phyloP scores from a whole-genome alignment of 2,888 invertebrate genomes.

The Theodoxus fluviatilis region DNA sequence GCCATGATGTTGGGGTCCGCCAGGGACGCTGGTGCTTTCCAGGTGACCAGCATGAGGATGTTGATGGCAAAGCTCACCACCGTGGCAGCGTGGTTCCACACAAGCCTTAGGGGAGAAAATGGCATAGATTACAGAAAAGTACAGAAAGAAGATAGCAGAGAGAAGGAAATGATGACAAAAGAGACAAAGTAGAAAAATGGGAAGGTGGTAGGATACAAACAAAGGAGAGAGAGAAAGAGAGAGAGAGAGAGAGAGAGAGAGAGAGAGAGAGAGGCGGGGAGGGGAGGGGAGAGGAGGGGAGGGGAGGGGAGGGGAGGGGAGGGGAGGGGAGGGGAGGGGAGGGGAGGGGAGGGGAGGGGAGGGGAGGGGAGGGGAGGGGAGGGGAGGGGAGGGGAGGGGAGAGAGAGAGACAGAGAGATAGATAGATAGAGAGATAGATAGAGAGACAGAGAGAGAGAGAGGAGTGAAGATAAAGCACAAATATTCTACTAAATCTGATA shows the following conservation, averaged over 20 bases:
- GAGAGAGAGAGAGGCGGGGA: neutral
- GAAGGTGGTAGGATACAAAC: neutral
- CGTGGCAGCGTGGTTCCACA: slow-evolving; percentile 62
- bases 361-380: neutral
- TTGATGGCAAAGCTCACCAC: slow-evolving; percentile 62
- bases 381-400: neutral
- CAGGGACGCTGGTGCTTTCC: slow-evolving; percentile 58
- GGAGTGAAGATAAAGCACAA: neutral
- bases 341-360: neutral
- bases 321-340: neutral
- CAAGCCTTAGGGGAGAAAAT: slow-evolving; percentile 44
- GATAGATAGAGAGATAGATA: too few species aligned
- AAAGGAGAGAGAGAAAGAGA: neutral
- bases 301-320: neutral
- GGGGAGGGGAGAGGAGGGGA: neutral
- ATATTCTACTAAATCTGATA: neutral
- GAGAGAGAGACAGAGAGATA: neutral
- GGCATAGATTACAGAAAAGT: neutral
- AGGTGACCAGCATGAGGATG: slow-evolving; percentile 62
- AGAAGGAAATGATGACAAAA: neutral
- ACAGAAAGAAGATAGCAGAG: neutral
- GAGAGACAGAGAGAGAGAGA: too few species aligned
- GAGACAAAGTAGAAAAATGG: neutral
- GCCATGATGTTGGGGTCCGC: slow-evolving; percentile 40
- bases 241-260: neutral